Evolutionary conservation across 1,140 invertebrate species (phyloP), one percentile per base, ranked within the genome.

Genomic region (Musca domestica): DNA sequence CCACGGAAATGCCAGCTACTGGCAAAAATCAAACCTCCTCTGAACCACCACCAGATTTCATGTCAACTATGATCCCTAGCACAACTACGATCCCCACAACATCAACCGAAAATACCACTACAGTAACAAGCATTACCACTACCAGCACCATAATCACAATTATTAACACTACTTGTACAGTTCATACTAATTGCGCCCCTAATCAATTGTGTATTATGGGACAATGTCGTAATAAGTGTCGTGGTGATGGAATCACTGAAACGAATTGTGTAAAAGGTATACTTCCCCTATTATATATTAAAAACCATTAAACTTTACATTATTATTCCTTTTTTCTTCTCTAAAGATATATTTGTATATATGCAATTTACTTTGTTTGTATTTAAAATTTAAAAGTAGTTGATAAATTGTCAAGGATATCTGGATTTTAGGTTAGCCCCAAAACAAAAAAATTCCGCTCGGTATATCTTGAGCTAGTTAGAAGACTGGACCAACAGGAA

Each of bases 201-300:
- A 81, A 81, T 66, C 82, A 87, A 77, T 84, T 84, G 52, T 88
- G 87, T 75, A 81, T 87, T 25, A 82, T 85, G 74, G 82, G 84
- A 17, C 75, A 80, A 74, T 88, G 86, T 77, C 76, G 78, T 54
- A 83, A 82, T 70, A 86, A 87, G 67, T 88, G 88, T 74, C 76
- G 73, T 15, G 87, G 85, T 74, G 85, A 63, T 7, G 67, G 85
- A 23, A 69, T 71, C 22, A 83, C 41, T 22, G 67, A 67, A 52
- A 48, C 64, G 51, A 61, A 67, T 67, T 71, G 70, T 69, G 67
- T 71, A 49, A 64, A 71, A 73, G 72, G 72, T 73, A 73, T 67
- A 72, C 4, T 10, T 9, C 10, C 34, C 34, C 34, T 41, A 5
- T 10, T 10, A 2, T 41, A 30, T 30, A 30, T n/a, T n/a, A n/a